These are phyloP conservation scores for Gadus macrocephalus DNA, from an alignment of 2,113 vertebrate genomes.

Conservation along the genomic window DNA sequence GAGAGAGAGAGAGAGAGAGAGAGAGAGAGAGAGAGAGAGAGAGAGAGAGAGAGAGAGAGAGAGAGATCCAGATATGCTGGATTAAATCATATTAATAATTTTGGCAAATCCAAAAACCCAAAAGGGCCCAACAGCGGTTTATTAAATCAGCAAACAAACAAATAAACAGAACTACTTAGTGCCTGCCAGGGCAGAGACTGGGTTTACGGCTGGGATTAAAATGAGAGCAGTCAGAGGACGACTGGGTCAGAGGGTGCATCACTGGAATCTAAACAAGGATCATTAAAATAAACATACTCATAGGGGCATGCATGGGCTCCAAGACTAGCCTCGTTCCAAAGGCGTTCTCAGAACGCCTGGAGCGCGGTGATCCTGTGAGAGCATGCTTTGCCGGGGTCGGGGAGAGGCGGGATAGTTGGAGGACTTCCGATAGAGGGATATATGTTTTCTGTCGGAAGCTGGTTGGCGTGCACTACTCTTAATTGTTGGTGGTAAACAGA, in stretches of 20 bases:
- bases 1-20: neutral
- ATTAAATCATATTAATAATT: neutral
- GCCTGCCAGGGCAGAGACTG: neutral
- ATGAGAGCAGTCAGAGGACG: neutral
- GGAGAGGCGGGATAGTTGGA: too few species aligned
- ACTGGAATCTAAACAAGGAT: neutral
- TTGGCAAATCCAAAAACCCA: neutral
- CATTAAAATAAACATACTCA: neutral
- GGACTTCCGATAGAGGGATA: too few species aligned
- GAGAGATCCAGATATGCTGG: neutral
- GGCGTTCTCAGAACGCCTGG: too few species aligned
- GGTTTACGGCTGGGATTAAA: neutral
- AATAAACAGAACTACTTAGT: neutral
- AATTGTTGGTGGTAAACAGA: too few species aligned
- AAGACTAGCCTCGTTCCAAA: too few species aligned
- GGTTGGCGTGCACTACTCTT: too few species aligned
- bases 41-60: neutral
- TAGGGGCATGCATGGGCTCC: neutral
- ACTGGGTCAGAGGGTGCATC: neutral
- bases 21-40: constrained; percentile 1
- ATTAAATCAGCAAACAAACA: constrained; percentile 2
- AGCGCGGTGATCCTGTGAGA: too few species aligned
- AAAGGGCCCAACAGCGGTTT: neutral
- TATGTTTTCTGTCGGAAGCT: too few species aligned
- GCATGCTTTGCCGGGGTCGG: too few species aligned